These are phyloP conservation scores for Megamerina dolium DNA, from an alignment of 2,888 invertebrate genomes.

Conservation along the genomic window DNA sequence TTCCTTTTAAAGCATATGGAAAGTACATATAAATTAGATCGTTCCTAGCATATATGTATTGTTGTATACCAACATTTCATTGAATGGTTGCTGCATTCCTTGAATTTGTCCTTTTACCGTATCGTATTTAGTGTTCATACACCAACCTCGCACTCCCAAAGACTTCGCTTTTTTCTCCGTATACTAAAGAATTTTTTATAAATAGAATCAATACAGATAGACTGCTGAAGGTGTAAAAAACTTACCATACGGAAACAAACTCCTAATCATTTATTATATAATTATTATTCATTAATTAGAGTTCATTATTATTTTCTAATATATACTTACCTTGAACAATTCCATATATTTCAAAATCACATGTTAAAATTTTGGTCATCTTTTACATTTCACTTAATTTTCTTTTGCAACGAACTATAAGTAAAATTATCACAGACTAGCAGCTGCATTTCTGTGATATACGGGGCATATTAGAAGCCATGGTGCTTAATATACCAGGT, in stretches of 20 bases:
- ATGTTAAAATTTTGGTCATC: conserved; percentile 26
- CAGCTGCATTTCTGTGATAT: no score
- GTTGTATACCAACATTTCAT: conserved; percentile 50
- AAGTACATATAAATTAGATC: neutral
- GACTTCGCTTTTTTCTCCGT: conserved; percentile 56
- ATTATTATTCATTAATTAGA: neutral
- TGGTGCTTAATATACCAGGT: no score
- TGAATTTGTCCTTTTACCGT: conserved; percentile 59
- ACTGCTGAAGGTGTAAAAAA: neutral
- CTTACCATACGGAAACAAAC: conserved; percentile 36
- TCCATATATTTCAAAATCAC: conserved; percentile 45
- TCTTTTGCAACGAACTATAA: no score
- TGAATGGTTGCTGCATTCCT: conserved; percentile 52
- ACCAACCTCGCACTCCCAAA: conserved; percentile 59
- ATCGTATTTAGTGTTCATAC: conserved; percentile 58
- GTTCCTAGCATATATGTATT: neutral
- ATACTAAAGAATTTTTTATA: conserved; percentile 44
- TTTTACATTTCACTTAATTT: neutral
- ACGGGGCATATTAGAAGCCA: no score
- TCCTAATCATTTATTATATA: conserved; percentile 18
- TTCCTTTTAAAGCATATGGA: conserved; percentile 29
- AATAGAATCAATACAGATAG: conserved; percentile 2
- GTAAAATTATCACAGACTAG: no score
- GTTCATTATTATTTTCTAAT: neutral
- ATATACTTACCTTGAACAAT: conserved; percentile 38